Conservation (phyloP, 2,113 vertebrate genomes). For the Fregata magnificens region DNA sequence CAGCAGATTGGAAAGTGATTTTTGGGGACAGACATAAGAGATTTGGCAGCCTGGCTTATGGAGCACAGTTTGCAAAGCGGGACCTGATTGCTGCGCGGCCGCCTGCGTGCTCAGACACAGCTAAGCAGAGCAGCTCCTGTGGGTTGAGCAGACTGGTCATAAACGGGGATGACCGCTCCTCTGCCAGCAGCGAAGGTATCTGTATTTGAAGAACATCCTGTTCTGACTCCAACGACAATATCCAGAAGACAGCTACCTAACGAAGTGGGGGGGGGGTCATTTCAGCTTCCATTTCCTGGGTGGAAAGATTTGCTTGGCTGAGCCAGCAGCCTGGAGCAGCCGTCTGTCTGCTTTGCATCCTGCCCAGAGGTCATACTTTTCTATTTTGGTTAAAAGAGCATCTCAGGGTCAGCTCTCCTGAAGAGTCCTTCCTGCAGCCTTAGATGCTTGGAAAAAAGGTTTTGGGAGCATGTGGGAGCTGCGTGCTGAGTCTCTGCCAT, state of each 20-base stretch:
- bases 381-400: conserved; percentile 27
- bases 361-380: conserved; percentile 18
- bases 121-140: background rate
- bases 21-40: background rate
- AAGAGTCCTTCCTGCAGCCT: background rate
- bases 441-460: background rate
- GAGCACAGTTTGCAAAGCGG: background rate
- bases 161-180: background rate
- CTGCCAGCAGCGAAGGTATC: background rate
- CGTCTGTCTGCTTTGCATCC: conserved; percentile 47
- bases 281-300: conserved; percentile 52
- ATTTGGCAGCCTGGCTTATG: background rate
- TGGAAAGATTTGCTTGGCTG: conserved; percentile 28
- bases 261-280: background rate
- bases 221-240: background rate
- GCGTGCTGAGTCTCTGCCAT: background rate
- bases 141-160: background rate
- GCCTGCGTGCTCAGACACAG: background rate
- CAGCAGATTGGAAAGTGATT: background rate
- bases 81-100: background rate
- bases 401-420: conserved; percentile 3
- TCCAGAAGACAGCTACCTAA: background rate
- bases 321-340: conserved; percentile 38
- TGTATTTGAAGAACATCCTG: background rate
- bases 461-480: background rate